These are phyloP conservation scores for Chelonus formosanus DNA, from an alignment of 2,888 invertebrate genomes.

Conservation along the genomic window DNA sequence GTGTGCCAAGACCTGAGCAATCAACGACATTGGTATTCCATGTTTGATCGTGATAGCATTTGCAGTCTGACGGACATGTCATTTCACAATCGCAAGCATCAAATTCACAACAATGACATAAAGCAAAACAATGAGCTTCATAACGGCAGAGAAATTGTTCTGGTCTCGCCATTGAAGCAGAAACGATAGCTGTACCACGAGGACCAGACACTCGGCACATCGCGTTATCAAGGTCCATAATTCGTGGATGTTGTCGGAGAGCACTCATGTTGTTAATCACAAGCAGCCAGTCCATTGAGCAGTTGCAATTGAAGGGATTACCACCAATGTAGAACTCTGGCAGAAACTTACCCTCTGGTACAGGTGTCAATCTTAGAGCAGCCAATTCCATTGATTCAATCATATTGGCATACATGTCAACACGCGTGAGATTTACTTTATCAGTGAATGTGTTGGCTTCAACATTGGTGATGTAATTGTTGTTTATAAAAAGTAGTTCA, in stretches of 20 bases:
- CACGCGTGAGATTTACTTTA: slow-evolving; percentile 83
- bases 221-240: slow-evolving; percentile 89
- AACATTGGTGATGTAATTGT: slow-evolving; percentile 84
- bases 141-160: slow-evolving; percentile 92
- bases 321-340: slow-evolving; percentile 92
- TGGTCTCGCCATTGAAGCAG: slow-evolving; percentile 78
- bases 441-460: slow-evolving; percentile 87
- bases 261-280: slow-evolving; percentile 86
- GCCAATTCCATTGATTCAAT: slow-evolving; percentile 83
- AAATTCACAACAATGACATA: slow-evolving; percentile 96
- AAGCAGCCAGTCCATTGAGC: slow-evolving; percentile 95
- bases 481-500: slow-evolving; percentile 87
- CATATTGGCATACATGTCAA: slow-evolving; percentile 90
- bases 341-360: slow-evolving; percentile 76
- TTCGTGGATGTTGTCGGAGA: slow-evolving; percentile 83
- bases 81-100: slow-evolving; percentile 97
- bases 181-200: slow-evolving; percentile 81
- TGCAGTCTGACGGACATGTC: slow-evolving; percentile 93
- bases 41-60: slow-evolving; percentile 92
- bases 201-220: slow-evolving; percentile 88
- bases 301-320: slow-evolving; percentile 94
- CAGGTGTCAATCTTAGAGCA: slow-evolving; percentile 79
- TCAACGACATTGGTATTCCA: slow-evolving; percentile 94
- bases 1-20: slow-evolving; percentile 82
- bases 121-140: slow-evolving; percentile 91